A percentile compares a stretch with the other conserved stretches of the same genome.
phyloP scores from a whole-genome alignment of 2,797 vertebrate species.

The Xenentodon cancila region DNA sequence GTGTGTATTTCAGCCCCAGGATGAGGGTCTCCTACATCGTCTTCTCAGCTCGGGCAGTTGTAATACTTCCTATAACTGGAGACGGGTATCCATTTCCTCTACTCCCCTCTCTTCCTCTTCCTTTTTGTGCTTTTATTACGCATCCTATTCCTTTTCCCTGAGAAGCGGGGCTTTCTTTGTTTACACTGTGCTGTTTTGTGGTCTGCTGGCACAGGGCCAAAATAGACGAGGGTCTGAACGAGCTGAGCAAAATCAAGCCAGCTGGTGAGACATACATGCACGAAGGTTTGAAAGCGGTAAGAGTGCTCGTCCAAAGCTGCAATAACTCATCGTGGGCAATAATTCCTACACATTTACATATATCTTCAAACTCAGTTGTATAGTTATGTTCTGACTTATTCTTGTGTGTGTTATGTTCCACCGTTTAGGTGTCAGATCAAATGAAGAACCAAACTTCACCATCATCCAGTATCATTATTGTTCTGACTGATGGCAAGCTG shows the following conservation, averaged over 20 bases:
- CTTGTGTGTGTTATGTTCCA: background rate
- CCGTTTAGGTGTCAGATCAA: slow-evolving; percentile 83
- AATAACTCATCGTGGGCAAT: too few species aligned
- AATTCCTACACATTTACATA: too few species aligned
- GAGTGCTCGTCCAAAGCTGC: slow-evolving; percentile 15
- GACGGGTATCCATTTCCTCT: slow-evolving; percentile 83
- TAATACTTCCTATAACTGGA: slow-evolving; percentile 83
- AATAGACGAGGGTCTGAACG: slow-evolving; percentile 87
- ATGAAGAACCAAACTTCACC: slow-evolving; percentile 83
- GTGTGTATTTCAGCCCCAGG: slow-evolving; percentile 71
- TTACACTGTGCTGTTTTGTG: slow-evolving; percentile 4
- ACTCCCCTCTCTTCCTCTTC: background rate
- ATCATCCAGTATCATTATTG: slow-evolving; percentile 91
- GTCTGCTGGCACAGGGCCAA: slow-evolving; percentile 56
- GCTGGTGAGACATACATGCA: slow-evolving; percentile 96
- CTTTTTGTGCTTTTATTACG: background rate
- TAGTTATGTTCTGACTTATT: background rate
- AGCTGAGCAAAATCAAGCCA: slow-evolving; percentile 85
- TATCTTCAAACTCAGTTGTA: too few species aligned
- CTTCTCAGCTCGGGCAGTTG: slow-evolving; percentile 84
- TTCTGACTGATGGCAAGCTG: slow-evolving; percentile 94
- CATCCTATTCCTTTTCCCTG: background rate
- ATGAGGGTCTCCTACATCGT: slow-evolving; percentile 77
- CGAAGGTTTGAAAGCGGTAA: slow-evolving; percentile 89
- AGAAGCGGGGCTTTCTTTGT: background rate